Evolutionary conservation across 2,113 vertebrate genomes (phyloP), one percentile per base, ranked within the genome.

Genomic region (Charadrius vociferus): DNA sequence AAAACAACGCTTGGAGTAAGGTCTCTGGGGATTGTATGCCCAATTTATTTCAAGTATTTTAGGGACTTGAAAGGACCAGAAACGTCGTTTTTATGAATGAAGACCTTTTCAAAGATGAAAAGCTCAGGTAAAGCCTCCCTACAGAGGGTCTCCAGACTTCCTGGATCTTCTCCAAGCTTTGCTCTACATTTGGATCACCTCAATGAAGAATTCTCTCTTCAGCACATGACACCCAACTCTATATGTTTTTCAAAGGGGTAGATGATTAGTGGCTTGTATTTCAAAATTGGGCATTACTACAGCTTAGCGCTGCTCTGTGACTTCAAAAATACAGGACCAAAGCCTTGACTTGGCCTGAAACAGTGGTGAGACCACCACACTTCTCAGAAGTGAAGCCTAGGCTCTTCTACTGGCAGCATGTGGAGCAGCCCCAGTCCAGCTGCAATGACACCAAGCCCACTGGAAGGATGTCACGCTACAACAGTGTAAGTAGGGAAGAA

Each of bases 161-260:
- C 41, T 73, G 11, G 24, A 93, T 52, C 56, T 84, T 77, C 58
- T 81, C n/a, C 18, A 81, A 67, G 30, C 34, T 79, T 26, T 89
- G 41, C 13, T 70, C 39, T 36, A 34, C 12, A 34, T 41, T 52
- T 85, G 36, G 7, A 80, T 39, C 14, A 37, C 61, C 19, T 21
- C 7, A 5, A 36, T 21, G 39, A 88, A 36, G 43, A 88, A 80
- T 39, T 41, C 22, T 71, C 9, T 74, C 70, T 93, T 67, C 49
- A 93, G 78, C 56, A 75, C 1, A 0, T 29, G 78, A 61, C 0
- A 0, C 15, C 4, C 12, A 65, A 34, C 13, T 24, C 6, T 8
- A 32, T 24, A 4, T 8, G 14, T 52, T 8, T 63, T 87, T 68
- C 82, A 73, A 66, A 88, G 18, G 14, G 8, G 17, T 6, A 58